A percentile compares a stretch with the other conserved stretches of the same genome.
phyloP scores from a whole-genome alignment of 2,797 vertebrate genomes.

The Darevskia mixta region DNA sequence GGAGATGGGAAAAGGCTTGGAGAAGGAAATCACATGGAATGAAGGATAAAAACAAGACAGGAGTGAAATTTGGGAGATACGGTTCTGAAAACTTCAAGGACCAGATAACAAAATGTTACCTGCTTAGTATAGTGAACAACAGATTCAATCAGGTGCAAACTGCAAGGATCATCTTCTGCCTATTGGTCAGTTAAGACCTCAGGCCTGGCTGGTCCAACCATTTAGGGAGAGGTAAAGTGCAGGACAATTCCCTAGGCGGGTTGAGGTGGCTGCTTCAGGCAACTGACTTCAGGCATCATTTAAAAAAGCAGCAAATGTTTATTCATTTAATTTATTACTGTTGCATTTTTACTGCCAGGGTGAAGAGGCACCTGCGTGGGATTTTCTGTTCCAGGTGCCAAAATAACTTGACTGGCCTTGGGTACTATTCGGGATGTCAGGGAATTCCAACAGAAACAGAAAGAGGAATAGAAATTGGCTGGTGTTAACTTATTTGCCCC shows the following conservation, averaged over 20 bases:
- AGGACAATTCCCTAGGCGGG: not conserved
- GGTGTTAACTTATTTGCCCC: too few relatives aligned
- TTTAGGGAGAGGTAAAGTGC: not conserved
- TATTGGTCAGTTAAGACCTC: not conserved
- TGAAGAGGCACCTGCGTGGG: too few relatives aligned
- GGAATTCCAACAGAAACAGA: too few relatives aligned
- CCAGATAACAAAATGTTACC: not conserved
- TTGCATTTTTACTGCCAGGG: too few relatives aligned
- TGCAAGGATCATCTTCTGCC: not conserved
- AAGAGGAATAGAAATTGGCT: too few relatives aligned
- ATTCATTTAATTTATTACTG: too few relatives aligned
- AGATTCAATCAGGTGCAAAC: not conserved
- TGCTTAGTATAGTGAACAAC: not conserved
- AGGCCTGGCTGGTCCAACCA: not conserved
- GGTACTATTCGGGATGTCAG: too few relatives aligned
- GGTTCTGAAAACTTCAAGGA: not conserved
- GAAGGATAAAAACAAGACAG: not conserved
- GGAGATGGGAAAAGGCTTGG: not conserved
- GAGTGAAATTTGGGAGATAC: not conserved
- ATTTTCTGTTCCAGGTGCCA: too few relatives aligned
- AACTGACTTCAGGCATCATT: not conserved
- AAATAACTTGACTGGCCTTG: too few relatives aligned
- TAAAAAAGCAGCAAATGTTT: not conserved
- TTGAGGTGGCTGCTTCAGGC: not conserved
- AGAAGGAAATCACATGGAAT: not conserved